phyloP scores from a whole-genome alignment of 37 sponge, comb jelly and placozoan species.

The Eunapius fragilis region DNA sequence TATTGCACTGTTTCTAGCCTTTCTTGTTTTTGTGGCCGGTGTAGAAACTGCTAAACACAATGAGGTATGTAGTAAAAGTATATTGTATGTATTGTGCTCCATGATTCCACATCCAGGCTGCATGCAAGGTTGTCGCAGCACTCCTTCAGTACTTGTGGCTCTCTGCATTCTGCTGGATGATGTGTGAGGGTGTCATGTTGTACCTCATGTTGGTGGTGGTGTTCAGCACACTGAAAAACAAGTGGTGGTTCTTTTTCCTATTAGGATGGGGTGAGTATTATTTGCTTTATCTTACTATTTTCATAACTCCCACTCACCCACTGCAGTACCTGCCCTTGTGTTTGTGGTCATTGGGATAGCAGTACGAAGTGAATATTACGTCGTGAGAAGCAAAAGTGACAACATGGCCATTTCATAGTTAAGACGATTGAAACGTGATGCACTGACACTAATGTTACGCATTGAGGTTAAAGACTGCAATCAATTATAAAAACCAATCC shows the following conservation, averaged over 20 bases:
- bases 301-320: background rate
- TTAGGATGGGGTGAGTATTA: conserved; percentile 45
- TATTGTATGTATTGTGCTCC: too few relatives aligned
- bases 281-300: background rate
- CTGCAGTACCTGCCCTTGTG: conserved; percentile 27
- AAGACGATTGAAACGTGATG: background rate
- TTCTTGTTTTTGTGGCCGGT: conserved; percentile 33
- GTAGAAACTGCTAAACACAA: background rate
- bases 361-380: conserved; percentile 21
- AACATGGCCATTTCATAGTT: background rate
- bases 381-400: conserved; percentile 16
- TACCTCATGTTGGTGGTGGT: conserved; percentile 69
- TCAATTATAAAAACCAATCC: too few relatives aligned
- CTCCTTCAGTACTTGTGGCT: conserved; percentile 59
- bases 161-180: conserved; percentile 68
- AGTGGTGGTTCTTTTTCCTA: conserved; percentile 58
- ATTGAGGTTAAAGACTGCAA: too few relatives aligned
- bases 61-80: background rate
- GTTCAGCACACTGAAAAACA: conserved; percentile 29
- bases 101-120: background rate
- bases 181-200: conserved; percentile 72
- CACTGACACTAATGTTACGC: too few relatives aligned
- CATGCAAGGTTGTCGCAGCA: conserved; percentile 31
- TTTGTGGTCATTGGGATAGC: conserved; percentile 41
- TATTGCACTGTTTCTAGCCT: conserved; percentile 19